A percentile compares a stretch with the other conserved stretches of the same genome.
phyloP scores from a whole-genome alignment of 2,888 invertebrate species.

The Biston betularia region DNA sequence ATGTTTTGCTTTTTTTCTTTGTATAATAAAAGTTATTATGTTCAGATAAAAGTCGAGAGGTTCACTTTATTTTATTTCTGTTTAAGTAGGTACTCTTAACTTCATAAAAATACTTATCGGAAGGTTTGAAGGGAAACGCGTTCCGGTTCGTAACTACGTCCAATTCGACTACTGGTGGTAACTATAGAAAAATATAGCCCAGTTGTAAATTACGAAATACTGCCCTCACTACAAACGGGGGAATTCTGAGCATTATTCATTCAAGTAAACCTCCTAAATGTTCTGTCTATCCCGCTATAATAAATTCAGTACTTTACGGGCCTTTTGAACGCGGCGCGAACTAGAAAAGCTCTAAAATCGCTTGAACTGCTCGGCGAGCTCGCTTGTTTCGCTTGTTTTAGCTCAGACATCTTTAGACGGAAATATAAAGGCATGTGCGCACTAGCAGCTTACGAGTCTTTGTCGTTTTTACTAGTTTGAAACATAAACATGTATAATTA shows the following conservation, averaged over 20 bases:
- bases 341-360: conserved; percentile 38
- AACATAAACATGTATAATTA: too few relatives aligned
- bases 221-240: conserved; percentile 15
- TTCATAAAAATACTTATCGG: too few relatives aligned
- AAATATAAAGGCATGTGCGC: conserved; percentile 26
- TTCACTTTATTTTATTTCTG: too few relatives aligned
- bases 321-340: conserved; percentile 29
- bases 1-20: too few relatives aligned
- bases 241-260: conserved; percentile 41
- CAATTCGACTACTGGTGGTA: too few relatives aligned
- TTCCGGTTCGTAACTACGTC: too few relatives aligned
- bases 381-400: conserved; percentile 34
- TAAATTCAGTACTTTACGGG: conserved; percentile 42
- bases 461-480: too few relatives aligned
- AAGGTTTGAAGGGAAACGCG: too few relatives aligned
- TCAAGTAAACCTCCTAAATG: conserved; percentile 43
- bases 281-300: conserved; percentile 41
- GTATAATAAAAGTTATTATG: too few relatives aligned
- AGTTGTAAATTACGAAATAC: conserved; percentile 36
- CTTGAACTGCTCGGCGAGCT: conserved; percentile 11
- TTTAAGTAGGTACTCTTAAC: too few relatives aligned
- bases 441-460: not conserved
- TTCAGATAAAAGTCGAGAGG: too few relatives aligned
- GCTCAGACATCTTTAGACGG: conserved; percentile 31
- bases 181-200: not conserved